These are phyloP conservation scores for Ophioninae sp. DNA, from an alignment of 2,888 invertebrate genomes.

Conservation along the genomic window DNA sequence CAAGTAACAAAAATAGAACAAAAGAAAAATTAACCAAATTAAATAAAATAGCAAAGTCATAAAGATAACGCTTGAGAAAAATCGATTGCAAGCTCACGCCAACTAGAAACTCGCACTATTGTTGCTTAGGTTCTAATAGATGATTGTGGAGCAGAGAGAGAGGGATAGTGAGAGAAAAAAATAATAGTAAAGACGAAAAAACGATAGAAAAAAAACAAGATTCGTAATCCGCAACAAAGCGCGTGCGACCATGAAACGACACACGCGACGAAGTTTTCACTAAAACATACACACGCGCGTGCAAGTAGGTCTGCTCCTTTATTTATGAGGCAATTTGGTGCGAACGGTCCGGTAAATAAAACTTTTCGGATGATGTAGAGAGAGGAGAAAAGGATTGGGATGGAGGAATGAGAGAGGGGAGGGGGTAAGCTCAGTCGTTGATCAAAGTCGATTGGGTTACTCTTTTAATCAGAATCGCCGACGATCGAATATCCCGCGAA, in stretches of 20 bases:
- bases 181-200: background rate
- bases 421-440: slow-evolving; percentile 26
- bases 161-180: background rate
- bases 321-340: slow-evolving; percentile 50
- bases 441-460: slow-evolving; percentile 55
- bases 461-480: slow-evolving; percentile 55
- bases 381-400: background rate
- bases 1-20: too few relatives aligned
- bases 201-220: slow-evolving; percentile 1
- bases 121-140: too few relatives aligned
- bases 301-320: slow-evolving; percentile 36
- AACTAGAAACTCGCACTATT: too few relatives aligned
- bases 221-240: background rate
- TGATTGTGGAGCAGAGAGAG: background rate
- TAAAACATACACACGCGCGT: slow-evolving; percentile 8
- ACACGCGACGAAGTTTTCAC: slow-evolving; percentile 26
- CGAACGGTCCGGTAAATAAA: slow-evolving; percentile 23
- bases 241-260: background rate
- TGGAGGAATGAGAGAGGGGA: background rate
- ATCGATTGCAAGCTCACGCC: too few relatives aligned
- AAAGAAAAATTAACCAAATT: too few relatives aligned
- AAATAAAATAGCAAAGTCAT: too few relatives aligned
- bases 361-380: background rate
- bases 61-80: too few relatives aligned
- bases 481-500: slow-evolving; percentile 48